Evolutionary conservation across 2,797 vertebrate species (phyloP).

Genomic region (Pteropus rufus): DNA sequence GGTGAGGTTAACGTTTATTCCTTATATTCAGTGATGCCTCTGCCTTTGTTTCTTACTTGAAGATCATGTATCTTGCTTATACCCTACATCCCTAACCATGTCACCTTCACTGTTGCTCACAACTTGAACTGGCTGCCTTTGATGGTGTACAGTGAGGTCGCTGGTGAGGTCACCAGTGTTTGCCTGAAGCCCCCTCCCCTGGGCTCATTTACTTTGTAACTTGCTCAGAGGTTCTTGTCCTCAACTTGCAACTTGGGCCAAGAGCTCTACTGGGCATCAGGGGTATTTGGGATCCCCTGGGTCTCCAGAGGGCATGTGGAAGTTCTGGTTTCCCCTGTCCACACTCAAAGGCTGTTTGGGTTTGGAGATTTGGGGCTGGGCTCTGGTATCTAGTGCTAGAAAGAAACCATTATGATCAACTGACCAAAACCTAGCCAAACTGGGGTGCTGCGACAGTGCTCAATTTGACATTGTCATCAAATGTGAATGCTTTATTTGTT

Average conservation of each 20-base stretch:
- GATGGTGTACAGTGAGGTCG: not conserved
- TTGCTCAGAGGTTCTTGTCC: not conserved
- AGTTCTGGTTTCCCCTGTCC: not conserved
- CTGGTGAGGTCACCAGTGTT: not conserved
- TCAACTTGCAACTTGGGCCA: not conserved
- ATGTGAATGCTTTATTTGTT: not conserved
- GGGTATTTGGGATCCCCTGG: not conserved
- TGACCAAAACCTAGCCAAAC: not conserved
- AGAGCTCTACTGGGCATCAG: not conserved
- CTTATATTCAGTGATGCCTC: not conserved
- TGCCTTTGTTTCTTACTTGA: not conserved
- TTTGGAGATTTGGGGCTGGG: not conserved
- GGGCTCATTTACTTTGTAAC: not conserved
- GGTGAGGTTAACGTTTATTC: not conserved
- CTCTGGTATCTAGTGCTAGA: not conserved
- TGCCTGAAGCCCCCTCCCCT: not conserved
- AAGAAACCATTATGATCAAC: not conserved
- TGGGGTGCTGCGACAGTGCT: not conserved
- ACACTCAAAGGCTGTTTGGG: not conserved
- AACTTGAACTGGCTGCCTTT: not conserved
- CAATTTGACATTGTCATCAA: not conserved
- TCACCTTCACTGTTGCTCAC: not conserved
- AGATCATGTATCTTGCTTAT: not conserved
- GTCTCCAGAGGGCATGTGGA: not conserved
- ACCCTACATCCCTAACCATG: not conserved